Base-by-base conservation (phyloP, 1,140 invertebrate genomes). In the Bombus huntii region DNA sequence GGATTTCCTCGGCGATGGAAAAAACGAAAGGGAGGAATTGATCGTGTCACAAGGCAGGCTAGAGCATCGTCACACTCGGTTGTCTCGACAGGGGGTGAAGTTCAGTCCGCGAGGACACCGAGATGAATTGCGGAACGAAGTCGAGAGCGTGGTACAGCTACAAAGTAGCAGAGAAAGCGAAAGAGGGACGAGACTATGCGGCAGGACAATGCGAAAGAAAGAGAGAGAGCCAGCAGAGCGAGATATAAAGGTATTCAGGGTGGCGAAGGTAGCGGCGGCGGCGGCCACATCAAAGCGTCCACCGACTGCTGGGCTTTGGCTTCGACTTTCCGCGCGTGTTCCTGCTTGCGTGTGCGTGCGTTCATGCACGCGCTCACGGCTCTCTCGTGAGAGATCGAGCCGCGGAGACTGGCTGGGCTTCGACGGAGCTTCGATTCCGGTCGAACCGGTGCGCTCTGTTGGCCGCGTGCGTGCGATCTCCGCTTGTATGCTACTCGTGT, bases 211-310 rank as follows among this genome's bases (percentile, higher is more conserved):
- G 74, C 65, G 79, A 68, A 74, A 84, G 74, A 78, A 75, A 83
- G 83, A 90, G 80, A 79, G 82, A 62, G 80, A 87, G 42, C 59
- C 59, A 75, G 59, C 39, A 83, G 68, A 90, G 84, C 83, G 72
- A 86, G 81, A 87, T 88, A 88, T 87, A 89, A 91, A 92, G 92
- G 92, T 93, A 93, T 93, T 93, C 91, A 90, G 92, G 91, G 91
- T 92, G 90, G 92, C 86, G 89, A 90, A 92, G 91, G 91, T 90
- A 92, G 90, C 88, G 76, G 86, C 81, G 88, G 91, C 81, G 88
- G 90, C 92, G 93, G 93, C 92, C 92, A 93, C 92, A 93, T 94
- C 93, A 93, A 94, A 93, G 93, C 88, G 84, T 80, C 81, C 86
- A 91, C 90, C 92, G 92, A 92, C 91, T 93, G 91, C 87, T 72